Evolutionary conservation across 2,888 invertebrate genomes (phyloP).

Genomic region (Phortica magna): DNA sequence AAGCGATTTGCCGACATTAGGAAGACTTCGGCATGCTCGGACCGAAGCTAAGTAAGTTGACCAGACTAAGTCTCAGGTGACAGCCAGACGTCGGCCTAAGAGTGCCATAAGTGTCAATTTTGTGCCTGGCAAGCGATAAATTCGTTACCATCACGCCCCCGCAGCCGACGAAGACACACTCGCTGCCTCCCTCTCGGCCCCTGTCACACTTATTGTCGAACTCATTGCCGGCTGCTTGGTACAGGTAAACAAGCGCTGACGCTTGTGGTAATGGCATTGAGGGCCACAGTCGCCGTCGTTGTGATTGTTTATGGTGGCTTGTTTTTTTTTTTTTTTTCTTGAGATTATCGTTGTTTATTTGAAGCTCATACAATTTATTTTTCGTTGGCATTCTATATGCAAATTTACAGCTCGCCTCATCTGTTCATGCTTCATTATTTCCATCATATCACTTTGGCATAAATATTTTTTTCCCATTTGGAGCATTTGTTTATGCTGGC

Average conservation of each 20-base stretch:
- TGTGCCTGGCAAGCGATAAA: constrained; percentile 20
- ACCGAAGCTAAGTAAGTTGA: no score
- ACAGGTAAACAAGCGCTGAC: background rate
- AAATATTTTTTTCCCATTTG: background rate
- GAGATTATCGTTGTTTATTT: constrained; percentile 34
- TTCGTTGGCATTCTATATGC: constrained; percentile 12
- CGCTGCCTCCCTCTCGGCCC: background rate
- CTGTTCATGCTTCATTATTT: background rate
- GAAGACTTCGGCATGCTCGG: no score
- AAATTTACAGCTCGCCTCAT: background rate
- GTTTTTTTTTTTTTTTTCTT: background rate
- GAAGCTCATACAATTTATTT: constrained; percentile 10
- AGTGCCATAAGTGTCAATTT: constrained; percentile 25
- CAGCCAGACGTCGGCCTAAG: background rate
- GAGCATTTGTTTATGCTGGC: background rate
- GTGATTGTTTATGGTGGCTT: constrained; percentile 24
- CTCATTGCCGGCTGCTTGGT: background rate
- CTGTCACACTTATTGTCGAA: constrained; percentile 3
- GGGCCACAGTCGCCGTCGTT: background rate
- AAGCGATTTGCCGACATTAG: background rate
- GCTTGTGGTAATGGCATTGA: constrained; percentile 22
- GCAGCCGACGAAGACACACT: background rate
- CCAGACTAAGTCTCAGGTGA: background rate
- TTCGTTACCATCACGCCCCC: constrained; percentile 12
- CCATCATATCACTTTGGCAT: constrained; percentile 17